phyloP scores from a whole-genome alignment of 2,113 vertebrate species.

The Lophura nycthemera region DNA sequence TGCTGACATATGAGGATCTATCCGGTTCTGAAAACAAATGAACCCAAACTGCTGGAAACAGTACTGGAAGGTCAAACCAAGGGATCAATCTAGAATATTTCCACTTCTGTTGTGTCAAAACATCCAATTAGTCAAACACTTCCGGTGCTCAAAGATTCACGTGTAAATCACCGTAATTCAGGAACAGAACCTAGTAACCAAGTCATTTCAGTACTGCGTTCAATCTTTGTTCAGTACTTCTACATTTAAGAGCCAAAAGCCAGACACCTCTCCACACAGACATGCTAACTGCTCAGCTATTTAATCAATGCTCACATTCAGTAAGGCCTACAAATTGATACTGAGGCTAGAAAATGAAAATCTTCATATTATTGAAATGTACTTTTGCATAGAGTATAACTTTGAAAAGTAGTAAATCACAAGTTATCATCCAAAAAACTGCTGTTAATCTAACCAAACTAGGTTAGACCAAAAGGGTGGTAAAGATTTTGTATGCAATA shows the following conservation, averaged over 20 bases:
- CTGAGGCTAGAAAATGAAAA: not conserved
- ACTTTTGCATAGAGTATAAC: not conserved
- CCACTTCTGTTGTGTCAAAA: not conserved
- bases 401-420: not conserved
- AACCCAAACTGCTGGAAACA: not conserved
- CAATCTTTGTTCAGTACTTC: not conserved
- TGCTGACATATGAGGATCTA: slow-evolving; percentile 23
- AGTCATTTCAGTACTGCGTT: rapidly evolving
- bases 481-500: not conserved
- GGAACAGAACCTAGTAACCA: not conserved
- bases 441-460: not conserved
- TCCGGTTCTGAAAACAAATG: slow-evolving; percentile 18
- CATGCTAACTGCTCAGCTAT: not conserved
- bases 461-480: not conserved
- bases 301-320: not conserved
- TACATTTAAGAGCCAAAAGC: not conserved
- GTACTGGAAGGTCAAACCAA: slow-evolving; percentile 11
- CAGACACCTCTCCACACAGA: not conserved
- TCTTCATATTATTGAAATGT: not conserved
- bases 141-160: not conserved
- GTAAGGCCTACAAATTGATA: not conserved
- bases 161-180: not conserved
- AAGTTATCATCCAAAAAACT: not conserved
- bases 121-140: not conserved
- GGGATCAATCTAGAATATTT: not conserved